Evolutionary conservation across 2,113 vertebrate genomes (phyloP).

Genomic region (Carollia perspicillata): DNA sequence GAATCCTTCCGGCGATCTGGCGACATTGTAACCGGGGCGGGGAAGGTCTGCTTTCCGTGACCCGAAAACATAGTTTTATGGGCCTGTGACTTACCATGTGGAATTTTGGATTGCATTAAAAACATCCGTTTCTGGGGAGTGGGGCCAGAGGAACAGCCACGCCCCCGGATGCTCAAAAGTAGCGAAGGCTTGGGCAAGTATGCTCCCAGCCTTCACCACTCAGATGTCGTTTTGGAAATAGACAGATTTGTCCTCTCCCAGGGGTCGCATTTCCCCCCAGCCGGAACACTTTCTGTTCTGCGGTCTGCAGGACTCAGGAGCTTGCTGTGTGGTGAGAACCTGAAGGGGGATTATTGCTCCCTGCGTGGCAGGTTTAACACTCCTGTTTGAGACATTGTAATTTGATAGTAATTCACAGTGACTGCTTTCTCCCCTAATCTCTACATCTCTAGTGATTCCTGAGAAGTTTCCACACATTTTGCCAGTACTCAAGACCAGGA

Average conservation of each 20-base stretch:
- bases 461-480: constrained; percentile 98
- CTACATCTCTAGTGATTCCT: constrained; percentile 91
- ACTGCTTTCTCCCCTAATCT: background rate
- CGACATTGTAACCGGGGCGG: too few relatives aligned
- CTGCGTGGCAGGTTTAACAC: background rate
- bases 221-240: background rate
- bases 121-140: background rate
- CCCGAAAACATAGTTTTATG: background rate
- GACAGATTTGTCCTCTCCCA: background rate
- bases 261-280: background rate
- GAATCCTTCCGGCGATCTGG: background rate
- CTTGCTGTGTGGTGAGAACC: background rate
- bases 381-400: background rate
- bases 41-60: background rate
- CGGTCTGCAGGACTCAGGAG: background rate
- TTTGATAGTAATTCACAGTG: background rate
- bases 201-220: background rate
- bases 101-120: background rate
- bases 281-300: background rate
- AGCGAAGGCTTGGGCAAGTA: background rate
- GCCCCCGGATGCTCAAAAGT: background rate
- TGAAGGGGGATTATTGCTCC: background rate
- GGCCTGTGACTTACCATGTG: background rate
- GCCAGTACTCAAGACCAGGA: constrained; percentile 96
- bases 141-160: background rate